Evolutionary conservation across 2,113 vertebrate species (phyloP).

Genomic region (Gymnobelideus leadbeateri): DNA sequence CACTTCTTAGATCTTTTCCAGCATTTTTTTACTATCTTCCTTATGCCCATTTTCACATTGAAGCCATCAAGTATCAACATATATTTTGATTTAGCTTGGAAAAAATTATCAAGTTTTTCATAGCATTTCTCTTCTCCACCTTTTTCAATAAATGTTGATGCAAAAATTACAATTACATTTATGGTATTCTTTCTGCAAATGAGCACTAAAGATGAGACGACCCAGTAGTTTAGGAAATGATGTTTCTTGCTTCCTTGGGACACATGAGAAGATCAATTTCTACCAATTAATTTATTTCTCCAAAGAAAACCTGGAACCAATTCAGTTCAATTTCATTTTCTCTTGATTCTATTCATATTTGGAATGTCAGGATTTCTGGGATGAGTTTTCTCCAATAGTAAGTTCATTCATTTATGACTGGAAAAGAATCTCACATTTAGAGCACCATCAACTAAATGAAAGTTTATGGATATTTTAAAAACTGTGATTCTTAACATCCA

Average conservation of each 20-base stretch:
- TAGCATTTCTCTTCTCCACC: neutral
- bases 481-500: neutral
- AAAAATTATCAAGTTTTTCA: neutral
- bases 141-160: neutral
- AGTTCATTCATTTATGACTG: neutral
- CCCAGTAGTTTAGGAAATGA: neutral
- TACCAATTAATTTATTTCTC: neutral
- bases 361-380: neutral
- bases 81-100: neutral
- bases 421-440: neutral
- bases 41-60: neutral
- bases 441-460: neutral
- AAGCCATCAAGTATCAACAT: neutral
- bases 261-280: neutral
- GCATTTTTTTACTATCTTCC: neutral
- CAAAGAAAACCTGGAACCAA: neutral
- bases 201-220: neutral
- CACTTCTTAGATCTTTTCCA: neutral
- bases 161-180: neutral
- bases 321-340: neutral
- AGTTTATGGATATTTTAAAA: neutral
- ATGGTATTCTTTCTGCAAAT: neutral
- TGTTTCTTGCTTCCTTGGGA: neutral
- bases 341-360: neutral
- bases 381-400: neutral